Evolutionary conservation across 2,797 vertebrate species (phyloP).

Genomic region (Epinephelus coioides): DNA sequence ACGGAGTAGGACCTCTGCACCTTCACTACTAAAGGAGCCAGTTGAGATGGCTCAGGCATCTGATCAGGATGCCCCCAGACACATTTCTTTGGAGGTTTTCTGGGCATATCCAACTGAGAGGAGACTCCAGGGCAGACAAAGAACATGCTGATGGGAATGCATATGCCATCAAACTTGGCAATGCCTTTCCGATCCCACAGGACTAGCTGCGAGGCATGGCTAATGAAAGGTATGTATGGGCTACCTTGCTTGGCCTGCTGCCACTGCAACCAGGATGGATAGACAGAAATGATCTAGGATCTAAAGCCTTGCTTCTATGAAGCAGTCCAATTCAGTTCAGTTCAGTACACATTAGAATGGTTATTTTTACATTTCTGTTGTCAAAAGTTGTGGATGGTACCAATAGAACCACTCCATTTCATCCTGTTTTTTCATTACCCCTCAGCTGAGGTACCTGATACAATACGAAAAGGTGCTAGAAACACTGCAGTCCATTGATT

Average conservation of each 20-base stretch:
- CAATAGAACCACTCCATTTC: too few relatives aligned
- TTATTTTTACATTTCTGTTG: too few relatives aligned
- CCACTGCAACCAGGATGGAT: neutral
- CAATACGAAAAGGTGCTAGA: too few relatives aligned
- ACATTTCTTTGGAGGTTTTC: neutral
- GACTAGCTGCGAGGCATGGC: neutral
- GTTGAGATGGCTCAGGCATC: conserved; percentile 1
- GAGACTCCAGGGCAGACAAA: neutral
- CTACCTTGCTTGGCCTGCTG: neutral
- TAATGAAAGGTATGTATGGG: neutral
- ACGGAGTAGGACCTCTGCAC: neutral
- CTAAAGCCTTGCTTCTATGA: too few relatives aligned
- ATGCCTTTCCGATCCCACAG: neutral
- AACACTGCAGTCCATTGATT: too few relatives aligned
- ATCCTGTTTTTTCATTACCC: too few relatives aligned
- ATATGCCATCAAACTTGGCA: neutral
- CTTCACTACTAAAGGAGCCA: neutral
- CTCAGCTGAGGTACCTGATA: too few relatives aligned
- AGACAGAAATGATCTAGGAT: neutral
- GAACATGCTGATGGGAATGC: neutral
- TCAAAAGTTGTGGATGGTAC: too few relatives aligned
- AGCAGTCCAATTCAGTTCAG: too few relatives aligned
- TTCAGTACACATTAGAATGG: too few relatives aligned
- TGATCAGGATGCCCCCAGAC: neutral
- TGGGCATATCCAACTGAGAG: neutral